phyloP scores from a whole-genome alignment of 1,140 invertebrate genomes.

The Drosophila orosa region DNA sequence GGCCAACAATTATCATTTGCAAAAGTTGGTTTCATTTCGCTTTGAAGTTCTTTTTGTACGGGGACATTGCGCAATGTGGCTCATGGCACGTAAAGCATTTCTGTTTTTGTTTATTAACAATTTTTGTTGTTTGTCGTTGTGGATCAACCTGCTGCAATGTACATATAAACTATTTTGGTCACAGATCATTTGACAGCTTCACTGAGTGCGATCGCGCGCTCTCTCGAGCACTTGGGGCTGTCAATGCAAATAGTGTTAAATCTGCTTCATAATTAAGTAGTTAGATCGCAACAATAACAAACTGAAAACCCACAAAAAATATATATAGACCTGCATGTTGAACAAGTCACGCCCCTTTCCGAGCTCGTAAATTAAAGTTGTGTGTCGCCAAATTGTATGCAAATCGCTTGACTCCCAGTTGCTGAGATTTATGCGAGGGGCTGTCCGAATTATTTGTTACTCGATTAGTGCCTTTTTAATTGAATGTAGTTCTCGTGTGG shows the following conservation, averaged over 20 bases:
- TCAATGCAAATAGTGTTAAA: conserved; percentile 65
- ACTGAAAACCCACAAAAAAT: conserved; percentile 5
- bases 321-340: conserved; percentile 3
- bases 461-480: conserved; percentile 62
- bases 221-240: conserved; percentile 5
- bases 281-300: conserved; percentile 43
- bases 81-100: conserved; percentile 43
- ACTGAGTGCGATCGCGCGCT: conserved; percentile 39
- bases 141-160: conserved; percentile 34
- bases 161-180: conserved; percentile 41
- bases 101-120: conserved; percentile 14
- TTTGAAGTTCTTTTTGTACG: conserved; percentile 42
- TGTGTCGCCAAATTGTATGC: conserved; percentile 75
- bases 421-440: conserved; percentile 64
- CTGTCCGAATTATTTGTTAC: conserved; percentile 24
- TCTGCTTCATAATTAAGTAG: conserved; percentile 73
- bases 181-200: conserved; percentile 65
- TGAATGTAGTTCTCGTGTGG: conserved; percentile 43
- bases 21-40: conserved; percentile 45
- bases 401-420: conserved; percentile 51
- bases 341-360: conserved; percentile 56
- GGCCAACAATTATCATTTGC: conserved; percentile 54
- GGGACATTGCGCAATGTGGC: conserved; percentile 59
- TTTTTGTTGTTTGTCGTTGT: conserved; percentile 15
- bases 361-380: conserved; percentile 68